Conservation (phyloP, 2,113 vertebrate genomes). For the Oncorhynchus tshawytscha region DNA sequence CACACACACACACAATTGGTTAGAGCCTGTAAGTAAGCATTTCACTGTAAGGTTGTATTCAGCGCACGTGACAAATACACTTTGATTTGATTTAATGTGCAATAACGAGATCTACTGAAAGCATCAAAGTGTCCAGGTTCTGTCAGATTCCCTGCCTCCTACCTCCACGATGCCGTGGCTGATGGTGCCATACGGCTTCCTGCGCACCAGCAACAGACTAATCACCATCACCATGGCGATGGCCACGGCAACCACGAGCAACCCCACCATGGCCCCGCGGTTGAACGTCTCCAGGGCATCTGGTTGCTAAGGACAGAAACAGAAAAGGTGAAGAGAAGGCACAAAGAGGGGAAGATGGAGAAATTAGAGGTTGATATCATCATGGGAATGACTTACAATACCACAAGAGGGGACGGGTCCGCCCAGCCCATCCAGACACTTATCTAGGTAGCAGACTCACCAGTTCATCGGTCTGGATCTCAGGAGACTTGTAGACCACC, state of each 20-base stretch:
- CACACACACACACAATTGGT: too few species aligned
- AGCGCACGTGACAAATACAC: too few species aligned
- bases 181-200: slow-evolving; percentile 84
- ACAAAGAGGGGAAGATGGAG: background rate
- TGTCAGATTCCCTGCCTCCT: slow-evolving; percentile 19
- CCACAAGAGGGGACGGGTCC: background rate
- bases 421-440: too few species aligned
- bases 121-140: too few species aligned
- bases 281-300: slow-evolving; percentile 83
- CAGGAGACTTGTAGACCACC: slow-evolving; percentile 81
- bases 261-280: slow-evolving; percentile 83
- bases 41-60: too few species aligned
- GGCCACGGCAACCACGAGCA: slow-evolving; percentile 85
- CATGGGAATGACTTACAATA: background rate
- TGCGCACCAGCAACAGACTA: slow-evolving; percentile 81
- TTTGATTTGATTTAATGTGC: too few species aligned
- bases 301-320: slow-evolving; percentile 68
- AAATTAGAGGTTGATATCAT: background rate
- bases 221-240: slow-evolving; percentile 86
- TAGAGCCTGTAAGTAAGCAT: too few species aligned
- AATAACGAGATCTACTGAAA: too few species aligned
- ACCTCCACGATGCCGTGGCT: slow-evolving; percentile 87
- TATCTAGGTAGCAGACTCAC: slow-evolving; percentile 48
- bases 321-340: background rate
- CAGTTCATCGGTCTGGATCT: slow-evolving; percentile 84